Evolutionary conservation across 2,888 invertebrate genomes (phyloP), one percentile per base, ranked within the genome.

Genomic region (Cordilura impudica): DNA sequence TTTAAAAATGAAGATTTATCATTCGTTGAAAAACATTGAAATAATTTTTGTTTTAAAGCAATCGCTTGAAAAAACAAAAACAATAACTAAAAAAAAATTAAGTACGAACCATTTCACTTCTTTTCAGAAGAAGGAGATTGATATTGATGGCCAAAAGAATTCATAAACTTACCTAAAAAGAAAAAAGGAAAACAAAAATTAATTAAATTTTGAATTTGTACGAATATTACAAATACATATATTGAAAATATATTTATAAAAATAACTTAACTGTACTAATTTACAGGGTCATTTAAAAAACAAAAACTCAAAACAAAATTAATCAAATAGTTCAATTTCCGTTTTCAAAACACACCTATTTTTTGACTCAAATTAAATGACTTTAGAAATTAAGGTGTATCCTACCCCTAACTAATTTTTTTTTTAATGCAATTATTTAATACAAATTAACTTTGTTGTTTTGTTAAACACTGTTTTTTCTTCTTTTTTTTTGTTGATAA

Each of bases 311-410:
- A 29, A 35, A 49, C 43, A 56, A 69, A 75, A 39, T 56, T 47
- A 49, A 69, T 63, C 49, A 75, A 77, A 60, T 49, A 47, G 47
- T 67, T 78, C 58, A 78, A 78, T 75, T 75, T 75, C 74, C 74
- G 74, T 61, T 74, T 53, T 35, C n/a, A 47, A 26, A 29, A 70
- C 35, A 39, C 35, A 39, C 35, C 35, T 39, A 12, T 39, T 39
- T 26, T 39, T 39, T 4, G 4, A 43, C 23, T 58, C 54, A 35
- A 21, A 14, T 58, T n/a, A n/a, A 39, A 39, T n/a, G n/a, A 6
- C 31, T 39, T 39, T 31, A 14, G 54, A 54, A 54, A 69, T 31
- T 45, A 39, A 72, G 72, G 77, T 63, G 77, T 61, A 78, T 66
- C 77, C 61, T 51, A 73, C 78, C 78, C 73, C 72, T 67, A 67